Evolutionary conservation across 2,113 vertebrate genomes (phyloP), one percentile per base, ranked within the genome.

Genomic region (Pelmatolapia mariae): DNA sequence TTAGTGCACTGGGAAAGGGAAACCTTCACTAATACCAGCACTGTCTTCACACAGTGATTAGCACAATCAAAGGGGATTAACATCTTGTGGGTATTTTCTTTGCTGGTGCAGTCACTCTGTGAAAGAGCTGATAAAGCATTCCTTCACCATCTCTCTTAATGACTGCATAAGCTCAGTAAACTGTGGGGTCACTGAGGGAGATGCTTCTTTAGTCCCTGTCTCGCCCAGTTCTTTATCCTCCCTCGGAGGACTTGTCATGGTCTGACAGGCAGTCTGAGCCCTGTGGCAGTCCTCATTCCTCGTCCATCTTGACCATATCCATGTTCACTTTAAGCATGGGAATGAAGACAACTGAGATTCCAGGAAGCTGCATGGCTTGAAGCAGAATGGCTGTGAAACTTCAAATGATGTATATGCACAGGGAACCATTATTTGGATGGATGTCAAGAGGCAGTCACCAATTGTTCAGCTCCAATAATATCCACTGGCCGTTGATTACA

Each of bases 251-350:
- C 79, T 87, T 93, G 92, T 92, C 90, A 92, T 83, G 84, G 89
- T 92, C 88, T 95, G 93, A 92, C 83, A 92, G 73, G 71, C 89
- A 68, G 91, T 89, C 92, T 93, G 89, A 88, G 87, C 87, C 89
- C 88, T 24, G 78, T 90, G 93, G 89, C 82, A 29, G 5, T 86
- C 81, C 54, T 91, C 78, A 91, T 84, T 91, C 85, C 85, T 91
- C 61, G 19, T 66, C 36, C 90, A 54, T 89, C 90, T 83, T 89
- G 86, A 86, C 87, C 83, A 81, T n/a, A 68, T 79, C 84, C 80
- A 83, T 12, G 5, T 85, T 87, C 76, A 56, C 78, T 89, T 87
- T 50, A 82, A 88, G 84, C 86, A 86, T 90, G 88, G 92, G 89
- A 92, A 89, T 66, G 52, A 89, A 93, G 87, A 91, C 31, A 87